Base-by-base conservation (phyloP, 1,140 invertebrate genomes). In the Atta cephalotes region DNA sequence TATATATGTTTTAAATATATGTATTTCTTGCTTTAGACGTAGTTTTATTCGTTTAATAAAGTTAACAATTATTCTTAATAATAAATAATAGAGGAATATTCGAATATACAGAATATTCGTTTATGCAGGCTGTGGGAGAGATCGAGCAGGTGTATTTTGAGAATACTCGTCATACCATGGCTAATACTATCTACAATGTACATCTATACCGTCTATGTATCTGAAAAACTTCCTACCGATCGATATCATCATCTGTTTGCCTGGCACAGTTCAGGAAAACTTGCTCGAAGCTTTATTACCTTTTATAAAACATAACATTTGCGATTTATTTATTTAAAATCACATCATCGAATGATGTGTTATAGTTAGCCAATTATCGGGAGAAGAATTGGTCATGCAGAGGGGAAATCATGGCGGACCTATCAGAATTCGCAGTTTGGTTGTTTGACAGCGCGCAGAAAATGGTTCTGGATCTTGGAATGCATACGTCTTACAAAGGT, bases 211-310 rank as follows among this genome's bases (percentile, higher is more conserved):
- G 1, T 97, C 98, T 9, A 96, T 99, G 0, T 97, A 98, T 89
- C 95, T 99, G n/a, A 97, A 98, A 91, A 99, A 99, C 95, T 97
- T 98, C 81, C 95, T 99, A 87, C 99, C 99, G 0, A 96, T 98
- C 56, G 95, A 97, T 39, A 96, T 99, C 16, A 95, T 96, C 1
- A 96, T 97, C 49, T 97, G 97, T 28, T 93, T 96, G 14, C 95
- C 96, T 87, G 96, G 96, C n/a, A 93, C 95, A 90, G 95, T 95
- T 60, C 96, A 97, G 71, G 97, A 98, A 80, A 94, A 95, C 45
- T 95, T 88, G 9, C 87, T 96, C 25, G 91, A 94, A 86, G 95
- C 96, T 6, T 56, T 56, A n/a, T 58, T 58, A n/a, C n/a, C 51
- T 18, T 53, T 53, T 56, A 58, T 56, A n/a, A 76, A 0, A 76